These are phyloP conservation scores for Trypoxylus dichotomus DNA, from an alignment of 1,140 invertebrate genomes.

Conservation along the genomic window DNA sequence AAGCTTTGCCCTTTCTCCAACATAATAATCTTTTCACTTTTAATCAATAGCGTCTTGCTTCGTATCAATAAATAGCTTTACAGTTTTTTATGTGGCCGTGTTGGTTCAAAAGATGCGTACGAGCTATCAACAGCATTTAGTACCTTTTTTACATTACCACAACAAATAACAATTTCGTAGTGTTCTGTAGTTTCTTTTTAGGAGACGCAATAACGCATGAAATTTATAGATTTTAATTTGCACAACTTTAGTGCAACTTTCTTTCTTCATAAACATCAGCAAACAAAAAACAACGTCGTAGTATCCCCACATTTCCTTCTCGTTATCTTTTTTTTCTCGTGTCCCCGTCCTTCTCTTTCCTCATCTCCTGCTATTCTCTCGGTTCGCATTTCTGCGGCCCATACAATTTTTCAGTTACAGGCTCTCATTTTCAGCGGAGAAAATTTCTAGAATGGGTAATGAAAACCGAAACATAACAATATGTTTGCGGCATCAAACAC, in stretches of 20 bases:
- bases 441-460: slow-evolving; percentile 45
- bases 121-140: background rate
- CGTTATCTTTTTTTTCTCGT: background rate
- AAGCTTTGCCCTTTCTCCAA: too few relatives aligned
- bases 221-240: slow-evolving; percentile 14
- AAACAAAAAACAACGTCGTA: background rate
- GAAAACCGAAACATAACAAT: slow-evolving; percentile 52
- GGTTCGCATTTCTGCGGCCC: slow-evolving; percentile 10
- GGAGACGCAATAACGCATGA: background rate
- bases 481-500: slow-evolving; percentile 49
- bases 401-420: slow-evolving; percentile 25
- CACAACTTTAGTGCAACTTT: background rate
- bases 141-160: background rate
- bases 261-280: background rate
- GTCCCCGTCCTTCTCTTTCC: background rate
- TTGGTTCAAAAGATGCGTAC: too few relatives aligned
- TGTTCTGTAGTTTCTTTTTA: background rate
- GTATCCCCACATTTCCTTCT: background rate
- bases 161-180: too few relatives aligned
- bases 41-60: too few relatives aligned
- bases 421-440: slow-evolving; percentile 24
- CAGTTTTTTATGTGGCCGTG: too few relatives aligned
- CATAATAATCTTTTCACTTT: too few relatives aligned
- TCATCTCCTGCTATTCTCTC: background rate
- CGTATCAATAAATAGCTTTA: too few relatives aligned